phyloP scores from a whole-genome alignment of 2,113 vertebrate genomes.

The Gymnogyps californianus region DNA sequence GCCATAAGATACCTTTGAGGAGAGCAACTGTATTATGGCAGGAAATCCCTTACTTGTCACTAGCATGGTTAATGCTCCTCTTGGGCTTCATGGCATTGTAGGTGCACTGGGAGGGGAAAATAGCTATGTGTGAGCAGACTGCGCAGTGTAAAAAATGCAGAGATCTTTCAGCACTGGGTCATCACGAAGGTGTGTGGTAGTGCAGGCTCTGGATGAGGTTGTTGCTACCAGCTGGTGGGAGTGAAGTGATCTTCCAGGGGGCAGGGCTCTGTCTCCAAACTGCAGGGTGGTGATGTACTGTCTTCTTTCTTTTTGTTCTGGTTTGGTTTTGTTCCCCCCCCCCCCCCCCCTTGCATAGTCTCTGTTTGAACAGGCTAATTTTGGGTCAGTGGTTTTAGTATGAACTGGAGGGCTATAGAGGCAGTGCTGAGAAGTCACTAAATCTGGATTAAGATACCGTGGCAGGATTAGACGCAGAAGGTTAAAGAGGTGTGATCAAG shows the following conservation, averaged over 20 bases:
- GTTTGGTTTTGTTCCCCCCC: too few species aligned
- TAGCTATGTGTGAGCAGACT: not conserved
- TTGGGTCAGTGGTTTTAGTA: not conserved
- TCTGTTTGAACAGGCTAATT: not conserved
- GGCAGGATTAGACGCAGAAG: not conserved
- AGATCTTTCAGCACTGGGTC: not conserved
- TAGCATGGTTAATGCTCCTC: not conserved
- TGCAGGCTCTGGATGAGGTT: not conserved
- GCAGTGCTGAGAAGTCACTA: not conserved
- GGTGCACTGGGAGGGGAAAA: not conserved
- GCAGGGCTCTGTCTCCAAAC: not conserved
- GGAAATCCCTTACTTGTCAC: not conserved
- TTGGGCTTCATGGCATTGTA: not conserved
- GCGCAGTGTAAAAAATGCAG: not conserved
- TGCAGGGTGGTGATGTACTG: not conserved
- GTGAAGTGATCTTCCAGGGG: not conserved
- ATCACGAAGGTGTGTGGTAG: not conserved
- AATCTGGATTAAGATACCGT: not conserved
- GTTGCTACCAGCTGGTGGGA: not conserved
- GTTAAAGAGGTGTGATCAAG: not conserved
- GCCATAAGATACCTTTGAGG: not conserved
- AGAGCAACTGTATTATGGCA: not conserved
- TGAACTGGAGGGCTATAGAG: not conserved
- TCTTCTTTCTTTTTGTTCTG: accelerated
- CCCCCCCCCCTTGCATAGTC: not conserved